Conservation (phyloP, 2,888 invertebrate species). For the Noctua fimbriata region DNA sequence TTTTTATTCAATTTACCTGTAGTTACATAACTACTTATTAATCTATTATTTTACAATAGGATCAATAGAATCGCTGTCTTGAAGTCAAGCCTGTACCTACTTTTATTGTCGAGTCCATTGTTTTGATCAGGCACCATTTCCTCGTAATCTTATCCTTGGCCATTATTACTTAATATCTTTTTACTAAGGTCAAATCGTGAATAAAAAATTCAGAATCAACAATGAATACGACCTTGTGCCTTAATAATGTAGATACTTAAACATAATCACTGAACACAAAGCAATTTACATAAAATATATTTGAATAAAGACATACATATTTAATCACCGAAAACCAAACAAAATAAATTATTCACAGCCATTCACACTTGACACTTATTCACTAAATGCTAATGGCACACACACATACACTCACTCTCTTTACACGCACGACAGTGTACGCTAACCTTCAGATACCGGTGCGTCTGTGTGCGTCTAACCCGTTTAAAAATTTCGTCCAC, state of each 20-base stretch:
- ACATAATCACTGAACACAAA: constrained; percentile 30
- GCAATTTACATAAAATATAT: constrained; percentile 52
- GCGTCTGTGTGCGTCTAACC: constrained; percentile 81
- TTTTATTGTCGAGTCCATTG: neutral
- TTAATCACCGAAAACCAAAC: constrained; percentile 73
- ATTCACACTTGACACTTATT: constrained; percentile 80
- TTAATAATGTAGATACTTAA: constrained; percentile 25
- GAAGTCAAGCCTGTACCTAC: neutral
- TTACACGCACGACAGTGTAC: constrained; percentile 19
- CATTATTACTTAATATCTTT: constrained; percentile 16
- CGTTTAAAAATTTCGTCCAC: constrained; percentile 83
- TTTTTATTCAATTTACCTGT: too few species aligned
- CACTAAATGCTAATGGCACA: constrained; percentile 83
- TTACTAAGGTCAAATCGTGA: constrained; percentile 20
- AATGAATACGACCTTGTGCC: constrained; percentile 35
- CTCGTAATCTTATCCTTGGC: constrained; percentile 8
- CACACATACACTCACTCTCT: constrained; percentile 59
- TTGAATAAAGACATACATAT: constrained; percentile 48
- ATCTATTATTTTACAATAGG: too few species aligned
- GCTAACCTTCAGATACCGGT: constrained; percentile 17
- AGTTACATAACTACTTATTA: too few species aligned
- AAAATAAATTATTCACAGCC: constrained; percentile 74
- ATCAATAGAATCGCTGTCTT: neutral
- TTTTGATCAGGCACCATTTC: constrained; percentile 14
- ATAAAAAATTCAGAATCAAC: constrained; percentile 14